Evolutionary conservation across 2,888 invertebrate species (phyloP), one percentile per base, ranked within the genome.

Genomic region (Tuta absoluta): DNA sequence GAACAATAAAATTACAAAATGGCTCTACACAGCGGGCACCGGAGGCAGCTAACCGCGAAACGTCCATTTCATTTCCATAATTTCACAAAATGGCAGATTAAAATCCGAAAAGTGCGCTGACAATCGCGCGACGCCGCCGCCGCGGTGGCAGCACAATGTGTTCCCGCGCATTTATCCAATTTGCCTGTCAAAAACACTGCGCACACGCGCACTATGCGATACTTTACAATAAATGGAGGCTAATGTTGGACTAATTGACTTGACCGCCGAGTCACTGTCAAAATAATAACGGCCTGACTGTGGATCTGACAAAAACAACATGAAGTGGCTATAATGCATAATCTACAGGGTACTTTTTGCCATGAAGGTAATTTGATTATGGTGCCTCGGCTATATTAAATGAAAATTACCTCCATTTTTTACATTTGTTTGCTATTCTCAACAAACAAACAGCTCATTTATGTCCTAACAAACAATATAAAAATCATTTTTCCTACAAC

Each of bases 11-110:
- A 86, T 81, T 76, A 82, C 80, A 84, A 79, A 82, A 83, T 78
- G 75, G 74, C 76, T 72, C 72, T 73, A 77, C 77, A 73, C 75
- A 75, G 72, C 65, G 63, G 72, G 76, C 75, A 72, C 76, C 79
- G 79, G 76, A 76, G 79, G 81, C 85, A 88, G 79, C 86, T 87
- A 89, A 89, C 90, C 89, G 87, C 87, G 85, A 88, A 89, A 88
- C 88, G 83, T 88, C 86, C 85, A 85, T 89, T 89, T 85, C 80
- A 85, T 89, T 88, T 89, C 84, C 85, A 88, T 89, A 89, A 89
- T 89, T 85, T 86, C 84, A 87, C 85, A 87, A 89, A 87, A 89
- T 87, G 82, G 80, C 82, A 82, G 84, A 88, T 88, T 86, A 86
- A 84, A 88, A 86, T 86, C 85, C 82, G 80, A 87, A 88, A 86